Base-by-base conservation (phyloP, 2,113 vertebrate genomes). In the Carassius gibelio region DNA sequence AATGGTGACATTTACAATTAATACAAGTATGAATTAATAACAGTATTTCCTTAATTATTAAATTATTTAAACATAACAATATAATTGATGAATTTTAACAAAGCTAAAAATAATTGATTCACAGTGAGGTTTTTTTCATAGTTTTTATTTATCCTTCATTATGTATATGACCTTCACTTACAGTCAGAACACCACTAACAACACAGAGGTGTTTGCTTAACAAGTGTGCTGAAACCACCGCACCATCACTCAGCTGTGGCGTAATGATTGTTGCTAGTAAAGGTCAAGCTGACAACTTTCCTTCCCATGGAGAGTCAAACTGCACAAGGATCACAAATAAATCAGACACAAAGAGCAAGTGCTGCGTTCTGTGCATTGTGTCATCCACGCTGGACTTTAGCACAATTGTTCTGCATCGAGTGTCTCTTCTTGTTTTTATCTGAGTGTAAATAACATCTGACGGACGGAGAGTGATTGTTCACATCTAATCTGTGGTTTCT, bases 271-370 rank as follows among this genome's bases (percentile, higher is more conserved):
- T 14, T 17, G 61, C 59, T 64, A 15, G 77, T 17, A 80, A 81
- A 81, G 79, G 79, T 81, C 79, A 81, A 13, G 62, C 19, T 69
- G 61, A 69, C 79, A 69, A 23, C 42, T 17, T 52, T 34, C 23
- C 23, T 36, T n/a, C 62, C 17, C 42, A 17, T 26, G 14, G n/a
- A 45, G 77, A 81, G 79, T 50, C 42, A 81, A 78, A 19, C 50
- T 5, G 13, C 34, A 17, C 75, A 26, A 64, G 64, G 59, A 66
- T 50, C 61, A 69, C 79, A 30, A 21, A 34, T 52, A 50, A 48
- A 52, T 23, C 79, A 30, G 14, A 52, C 38, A 66, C 14, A 36
- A 30, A 36, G 48, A 55, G 26, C 19, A 0, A 2, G 19, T 3
- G 19, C 57, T 59, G 57, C 19, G 1, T 8, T 59, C 57, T 59